Base-by-base conservation (phyloP, 2,888 invertebrate species). In the Loripinus fragilis region DNA sequence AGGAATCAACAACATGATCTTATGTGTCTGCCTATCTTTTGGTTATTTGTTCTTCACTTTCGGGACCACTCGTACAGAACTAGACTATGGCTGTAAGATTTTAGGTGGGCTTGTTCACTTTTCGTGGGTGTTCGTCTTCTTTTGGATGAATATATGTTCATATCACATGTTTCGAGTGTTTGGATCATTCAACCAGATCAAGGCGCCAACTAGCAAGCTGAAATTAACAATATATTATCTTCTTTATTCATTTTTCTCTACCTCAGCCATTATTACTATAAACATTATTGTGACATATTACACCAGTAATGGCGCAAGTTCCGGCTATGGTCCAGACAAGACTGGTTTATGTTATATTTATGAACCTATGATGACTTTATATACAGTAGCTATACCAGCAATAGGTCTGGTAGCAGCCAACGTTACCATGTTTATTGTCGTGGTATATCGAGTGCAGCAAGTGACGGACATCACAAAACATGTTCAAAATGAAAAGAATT, bases 161-260 rank as follows among this genome's bases (percentile, higher is more conserved):
- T 82, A 79, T 48, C 86, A 87, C 65, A 86, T 88, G 87, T 81
- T 72, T 74, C 74, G 83, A 2, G 81, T 85, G 7, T 86, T 87
- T 52, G 71, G 42, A n/a, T 25, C 41, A 17, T 0, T 52, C 28
- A 41, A 10, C 20, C 38, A 67, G 2, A 17, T 38, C 3, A 3
- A 25, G 42, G 23, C 7, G 3, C 7, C 42, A 12, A 42, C 41
- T 8, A 41, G 28, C 20, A 45, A 38, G 7, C 7, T 28, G 15
- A 5, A 12, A 15, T 8, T 67, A 28, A 67, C 45, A 23, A 7
- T n/a, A n/a, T 2, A 7, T 2, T 83, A 83, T 42, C 12, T 64
- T 0, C 30, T 76, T 15, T 67, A 74, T 25, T 45, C 60, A 20
- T 33, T 55, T 1, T 41, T 68, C 15, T 25, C 23, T n/a, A 25